These are phyloP conservation scores for Troglohyphantes excavatus DNA, from an alignment of 2,888 invertebrate genomes.

Conservation along the genomic window DNA sequence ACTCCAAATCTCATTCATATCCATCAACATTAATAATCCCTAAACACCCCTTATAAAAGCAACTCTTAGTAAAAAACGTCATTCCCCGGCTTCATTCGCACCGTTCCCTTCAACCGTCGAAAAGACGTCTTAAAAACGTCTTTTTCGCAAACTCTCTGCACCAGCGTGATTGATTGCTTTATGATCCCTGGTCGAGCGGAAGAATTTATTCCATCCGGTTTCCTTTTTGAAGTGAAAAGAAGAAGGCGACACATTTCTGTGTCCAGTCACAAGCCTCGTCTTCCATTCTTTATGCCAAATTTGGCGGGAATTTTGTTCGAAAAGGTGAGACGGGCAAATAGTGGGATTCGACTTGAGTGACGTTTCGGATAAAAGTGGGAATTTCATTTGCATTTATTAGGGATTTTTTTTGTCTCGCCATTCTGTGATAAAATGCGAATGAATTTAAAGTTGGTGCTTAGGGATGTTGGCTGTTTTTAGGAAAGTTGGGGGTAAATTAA, in stretches of 20 bases:
- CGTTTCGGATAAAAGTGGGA: neutral
- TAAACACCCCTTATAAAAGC: too few species aligned
- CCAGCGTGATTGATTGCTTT: constrained; percentile 17
- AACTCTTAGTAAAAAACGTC: too few species aligned
- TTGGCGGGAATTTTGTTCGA: neutral
- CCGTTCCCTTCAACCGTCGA: neutral
- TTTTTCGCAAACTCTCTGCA: neutral
- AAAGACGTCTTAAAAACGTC: constrained; percentile 17
- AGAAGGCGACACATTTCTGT: neutral
- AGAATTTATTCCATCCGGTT: constrained; percentile 11
- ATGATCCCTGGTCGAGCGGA: neutral
- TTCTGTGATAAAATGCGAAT: neutral
- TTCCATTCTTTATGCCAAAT: neutral
- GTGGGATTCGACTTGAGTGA: constrained; percentile 20
- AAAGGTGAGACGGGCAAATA: constrained; percentile 1
- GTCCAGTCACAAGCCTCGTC: neutral
- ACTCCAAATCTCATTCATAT: too few species aligned
- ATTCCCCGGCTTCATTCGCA: too few species aligned
- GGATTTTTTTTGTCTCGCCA: neutral
- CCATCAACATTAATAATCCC: too few species aligned
- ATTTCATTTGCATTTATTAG: constrained; percentile 43
- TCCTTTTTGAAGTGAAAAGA: neutral
- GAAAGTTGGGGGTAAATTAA: neutral
- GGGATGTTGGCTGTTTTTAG: neutral
- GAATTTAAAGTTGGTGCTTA: neutral